Evolutionary conservation across 2,113 vertebrate genomes (phyloP), one percentile per base, ranked within the genome.

Genomic region (Pao palembangensis): DNA sequence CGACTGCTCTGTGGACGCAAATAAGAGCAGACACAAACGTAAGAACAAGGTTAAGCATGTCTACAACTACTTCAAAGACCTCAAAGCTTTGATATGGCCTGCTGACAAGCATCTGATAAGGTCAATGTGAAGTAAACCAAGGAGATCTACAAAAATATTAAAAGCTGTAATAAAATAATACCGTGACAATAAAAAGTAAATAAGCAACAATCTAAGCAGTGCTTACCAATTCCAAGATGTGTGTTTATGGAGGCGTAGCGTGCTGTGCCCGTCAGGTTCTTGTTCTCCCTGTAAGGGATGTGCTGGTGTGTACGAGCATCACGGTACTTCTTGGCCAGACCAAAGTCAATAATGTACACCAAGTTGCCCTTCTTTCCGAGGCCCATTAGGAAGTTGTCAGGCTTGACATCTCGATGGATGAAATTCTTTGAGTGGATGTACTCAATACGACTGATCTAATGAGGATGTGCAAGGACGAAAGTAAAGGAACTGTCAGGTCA

Each of bases 341-440:
- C 96, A 7, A 98, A 98, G 88, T 98, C 96, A 14, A 98, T 98
- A 87, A 98, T 98, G 79, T 98, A 98, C n/a, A 98, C 95, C 79
- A 98, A 89, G 84, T 98, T 98, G 21, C 96, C 96, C 80, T 98
- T 98, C 88, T 98, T 98, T 58, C 95, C 96, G 0, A 98, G 92
- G 14, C 96, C 96, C 96, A 98, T 98, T 38, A 98, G 92, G 76
- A 98, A 98, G 88, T 98, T 98, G 79, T 98, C 96, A 0, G 96
- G 96, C 74, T 98, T 98, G 51, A 98, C 95, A 21, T 98, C 96
- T 31, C 96, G 91, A 80, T 98, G 96, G 80, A 98, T 98, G 88
- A 98, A 98, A 74, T 98, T 98, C 92, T 98, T 98, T 74, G 96
- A 98, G 92, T 98, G 96, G 88, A 98, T 97, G 73, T 98, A 98